Base-by-base conservation (phyloP, 1,140 invertebrate species). In the Cydia fagiglandana region DNA sequence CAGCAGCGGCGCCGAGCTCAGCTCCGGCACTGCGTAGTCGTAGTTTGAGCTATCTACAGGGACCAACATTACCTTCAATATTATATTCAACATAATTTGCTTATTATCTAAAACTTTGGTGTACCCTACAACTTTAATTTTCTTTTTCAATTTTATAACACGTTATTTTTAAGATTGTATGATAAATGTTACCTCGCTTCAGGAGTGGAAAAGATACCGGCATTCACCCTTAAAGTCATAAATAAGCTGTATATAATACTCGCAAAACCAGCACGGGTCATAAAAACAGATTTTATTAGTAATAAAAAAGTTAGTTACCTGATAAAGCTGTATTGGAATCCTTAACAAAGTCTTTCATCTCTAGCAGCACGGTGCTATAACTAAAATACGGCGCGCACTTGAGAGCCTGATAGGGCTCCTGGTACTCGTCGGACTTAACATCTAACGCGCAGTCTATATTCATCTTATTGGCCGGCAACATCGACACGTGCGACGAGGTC, bases 331-430 rank as follows among this genome's bases (percentile, higher is more conserved):
- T 83, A 80, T 95, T 95, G 79, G 94, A 94, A 82, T 95, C 95
- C 79, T 93, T 93, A 68, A 93, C 91, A 84, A 95, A 94, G 86
- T 96, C 95, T 84, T 96, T 94, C 95, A 96, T 96, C 88, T 96
- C 96, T 93, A 96, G 95, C 81, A 96, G 94, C 28, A 96, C 95
- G 10, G 96, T 96, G 84, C 96, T 96, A 89, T 96, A 96, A 83
- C 95, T 96, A 84, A 96, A 96, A 86, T 96, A 96, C 1, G 96
- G 96, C 2, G 96, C 95, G 84, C 96, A 96, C 82, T 95, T 95
- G 73, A 96, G 91, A 0, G 96, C 95, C 85, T 96, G 96, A 89
- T 96, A 96, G 7, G 96, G 96, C 89, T 97, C 96, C 84, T 96
- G 96, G 89, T 97, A 97, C 83, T 96, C 96, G 84, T 96, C 96